A percentile compares a stretch with the other conserved stretches of the same genome.
These are phyloP conservation scores for Sturnus vulgaris DNA, from an alignment of 2,113 vertebrate species.

Conservation along the genomic window DNA sequence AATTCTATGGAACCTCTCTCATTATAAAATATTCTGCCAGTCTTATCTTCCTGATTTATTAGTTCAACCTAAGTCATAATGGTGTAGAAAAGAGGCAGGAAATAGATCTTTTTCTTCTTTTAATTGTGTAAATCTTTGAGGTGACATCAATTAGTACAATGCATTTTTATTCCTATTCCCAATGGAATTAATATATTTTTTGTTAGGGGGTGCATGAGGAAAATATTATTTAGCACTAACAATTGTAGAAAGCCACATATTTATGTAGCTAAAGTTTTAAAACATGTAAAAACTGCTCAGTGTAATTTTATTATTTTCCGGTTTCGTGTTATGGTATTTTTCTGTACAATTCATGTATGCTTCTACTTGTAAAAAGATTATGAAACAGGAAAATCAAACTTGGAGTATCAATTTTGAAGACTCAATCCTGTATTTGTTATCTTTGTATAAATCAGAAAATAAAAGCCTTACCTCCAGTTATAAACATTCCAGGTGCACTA, in stretches of 20 bases:
- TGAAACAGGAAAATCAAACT: neutral
- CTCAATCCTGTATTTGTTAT: neutral
- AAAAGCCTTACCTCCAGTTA: slow-evolving; percentile 85
- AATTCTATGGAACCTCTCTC: neutral
- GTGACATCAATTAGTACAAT: neutral
- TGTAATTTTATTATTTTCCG: neutral
- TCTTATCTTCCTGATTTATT: neutral
- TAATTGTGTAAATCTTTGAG: neutral
- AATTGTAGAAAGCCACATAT: neutral
- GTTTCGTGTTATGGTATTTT: neutral
- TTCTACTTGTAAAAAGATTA: neutral
- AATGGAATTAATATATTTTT: neutral
- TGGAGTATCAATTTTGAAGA: neutral
- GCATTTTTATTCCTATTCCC: neutral
- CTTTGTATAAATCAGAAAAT: neutral
- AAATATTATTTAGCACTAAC: neutral
- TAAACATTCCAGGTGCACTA: slow-evolving; percentile 96
- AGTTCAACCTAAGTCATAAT: neutral
- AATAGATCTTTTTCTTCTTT: neutral
- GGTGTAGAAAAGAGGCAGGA: neutral
- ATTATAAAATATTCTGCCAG: neutral
- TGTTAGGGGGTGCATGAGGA: neutral
- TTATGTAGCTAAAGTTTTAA: neutral
- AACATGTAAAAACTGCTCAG: neutral
- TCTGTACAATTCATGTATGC: neutral